Base-by-base conservation (phyloP, 2,888 invertebrate species). In the Mongoloraphidia duomilia region DNA sequence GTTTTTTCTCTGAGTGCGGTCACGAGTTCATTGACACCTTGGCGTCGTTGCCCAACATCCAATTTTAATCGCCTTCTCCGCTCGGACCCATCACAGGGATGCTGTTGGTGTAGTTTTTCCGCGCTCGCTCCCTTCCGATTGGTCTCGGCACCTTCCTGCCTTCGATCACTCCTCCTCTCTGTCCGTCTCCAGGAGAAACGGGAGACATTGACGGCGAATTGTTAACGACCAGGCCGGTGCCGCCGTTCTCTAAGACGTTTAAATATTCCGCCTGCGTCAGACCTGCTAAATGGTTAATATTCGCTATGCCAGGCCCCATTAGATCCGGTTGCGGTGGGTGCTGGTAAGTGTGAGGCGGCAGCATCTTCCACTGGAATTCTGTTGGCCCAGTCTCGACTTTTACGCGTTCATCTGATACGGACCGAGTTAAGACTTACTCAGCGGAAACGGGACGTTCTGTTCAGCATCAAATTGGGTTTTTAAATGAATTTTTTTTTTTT, bases 81-180 rank as follows among this genome's bases (percentile, higher is more conserved):
- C 61, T 63, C 0, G 64, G 61, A n/a, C 62, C 64, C 51, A 62
- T 60, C 8, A 49, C 55, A 44, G 51, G 52, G 33, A 56, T n/a
- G 42, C 53, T 50, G 14, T 60, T 60, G 52, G 59, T 62, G 44
- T 59, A 63, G 10, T 59, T 75, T 63, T 83, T 83, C 75, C 83
- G 79, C 37, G 82, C 80, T 59, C 89, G 75, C 69, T 88, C 89
- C 0, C 86, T 88, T 55, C 89, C 89, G 63, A 89, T 89, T 45
- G 89, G 88, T 5, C 83, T 72, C 42, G 82, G 80, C 43, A 71
- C 69, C 66, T 82, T 79, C 34, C 74, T 63, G 51, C 73, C 74
- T 53, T 74, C 74, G 41, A 68, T 58, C 17, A 34, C 13, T 43
- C 48, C 53, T 55, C 63, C 63, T 53, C 55, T 63, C 43, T 50